Percentiles rank a stretch among this genome's conserved stretches.
Evolutionary conservation across 2,797 vertebrate species (phyloP).

Genomic region (Todus mexicanus): DNA sequence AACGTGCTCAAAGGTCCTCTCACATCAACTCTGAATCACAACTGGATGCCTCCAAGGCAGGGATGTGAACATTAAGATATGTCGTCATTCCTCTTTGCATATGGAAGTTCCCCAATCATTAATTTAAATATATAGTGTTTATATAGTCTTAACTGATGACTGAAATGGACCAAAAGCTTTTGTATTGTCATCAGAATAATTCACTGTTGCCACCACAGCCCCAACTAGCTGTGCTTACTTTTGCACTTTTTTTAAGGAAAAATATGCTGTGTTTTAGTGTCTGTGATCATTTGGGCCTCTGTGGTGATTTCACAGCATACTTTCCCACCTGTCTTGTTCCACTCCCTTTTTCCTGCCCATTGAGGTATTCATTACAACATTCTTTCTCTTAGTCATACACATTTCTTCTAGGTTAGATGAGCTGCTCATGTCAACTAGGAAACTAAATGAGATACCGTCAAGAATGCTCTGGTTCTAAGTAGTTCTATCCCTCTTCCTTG

Average conservation of each 20-base stretch:
- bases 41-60: not conserved
- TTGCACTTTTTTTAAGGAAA: not conserved
- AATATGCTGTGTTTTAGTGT: not conserved
- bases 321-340: not conserved
- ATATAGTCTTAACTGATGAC: not conserved
- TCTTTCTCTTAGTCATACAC: not conserved
- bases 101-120: not conserved
- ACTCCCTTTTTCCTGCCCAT: conserved; percentile 2
- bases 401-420: not conserved
- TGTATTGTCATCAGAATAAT: not conserved
- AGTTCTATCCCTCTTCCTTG: not conserved
- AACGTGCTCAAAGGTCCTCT: not conserved
- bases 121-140: not conserved
- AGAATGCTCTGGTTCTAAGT: not conserved
- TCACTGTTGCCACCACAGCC: not conserved
- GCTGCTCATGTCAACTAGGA: not conserved
- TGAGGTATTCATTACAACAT: not conserved
- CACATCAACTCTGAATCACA: not conserved
- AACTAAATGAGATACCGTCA: not conserved
- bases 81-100: not conserved
- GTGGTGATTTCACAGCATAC: not conserved
- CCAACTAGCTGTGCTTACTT: fast-evolving
- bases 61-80: not conserved
- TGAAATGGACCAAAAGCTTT: not conserved
- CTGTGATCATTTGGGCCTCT: not conserved